Evolutionary conservation across 2,797 vertebrate species (phyloP).

Genomic region (Spea hammondii): DNA sequence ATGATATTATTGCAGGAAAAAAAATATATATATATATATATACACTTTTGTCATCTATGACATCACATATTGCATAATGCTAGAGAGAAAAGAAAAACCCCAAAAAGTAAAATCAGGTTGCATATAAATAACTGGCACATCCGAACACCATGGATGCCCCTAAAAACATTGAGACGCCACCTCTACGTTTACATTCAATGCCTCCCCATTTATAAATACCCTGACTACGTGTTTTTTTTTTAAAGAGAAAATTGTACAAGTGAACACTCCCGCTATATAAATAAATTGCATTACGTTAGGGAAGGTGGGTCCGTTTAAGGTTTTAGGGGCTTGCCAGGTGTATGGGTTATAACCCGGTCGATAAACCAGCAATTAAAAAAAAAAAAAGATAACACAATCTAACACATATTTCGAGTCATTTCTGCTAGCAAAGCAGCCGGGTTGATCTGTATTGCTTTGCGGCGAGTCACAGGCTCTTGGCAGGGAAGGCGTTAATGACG

Average conservation of each 20-base stretch:
- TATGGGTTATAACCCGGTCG: neutral
- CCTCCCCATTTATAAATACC: neutral
- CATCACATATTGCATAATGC: neutral
- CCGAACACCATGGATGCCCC: too few species aligned
- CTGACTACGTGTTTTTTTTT: too few species aligned
- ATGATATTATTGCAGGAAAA: too few species aligned
- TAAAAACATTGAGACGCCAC: neutral
- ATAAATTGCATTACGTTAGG: too few species aligned
- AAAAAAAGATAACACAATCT: neutral
- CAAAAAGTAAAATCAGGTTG: slow-evolving; percentile 2
- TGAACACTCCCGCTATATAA: too few species aligned
- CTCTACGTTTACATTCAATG: neutral
- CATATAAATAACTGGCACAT: slow-evolving; percentile 7
- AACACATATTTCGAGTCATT: neutral
- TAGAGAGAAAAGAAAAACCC: slow-evolving; percentile 23
- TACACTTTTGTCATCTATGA: too few species aligned
- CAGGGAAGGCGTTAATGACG: slow-evolving; percentile 11
- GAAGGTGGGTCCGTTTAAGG: too few species aligned
- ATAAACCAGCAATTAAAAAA: neutral
- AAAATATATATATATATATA: too few species aligned
- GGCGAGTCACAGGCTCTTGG: neutral
- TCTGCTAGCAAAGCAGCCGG: neutral
- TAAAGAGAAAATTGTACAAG: too few species aligned
- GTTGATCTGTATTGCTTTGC: slow-evolving; percentile 12
- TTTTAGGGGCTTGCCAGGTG: neutral